A percentile compares a stretch with the other conserved stretches of the same genome.
Conservation (phyloP, 2,888 invertebrate genomes). For the Copidosoma aretas region DNA sequence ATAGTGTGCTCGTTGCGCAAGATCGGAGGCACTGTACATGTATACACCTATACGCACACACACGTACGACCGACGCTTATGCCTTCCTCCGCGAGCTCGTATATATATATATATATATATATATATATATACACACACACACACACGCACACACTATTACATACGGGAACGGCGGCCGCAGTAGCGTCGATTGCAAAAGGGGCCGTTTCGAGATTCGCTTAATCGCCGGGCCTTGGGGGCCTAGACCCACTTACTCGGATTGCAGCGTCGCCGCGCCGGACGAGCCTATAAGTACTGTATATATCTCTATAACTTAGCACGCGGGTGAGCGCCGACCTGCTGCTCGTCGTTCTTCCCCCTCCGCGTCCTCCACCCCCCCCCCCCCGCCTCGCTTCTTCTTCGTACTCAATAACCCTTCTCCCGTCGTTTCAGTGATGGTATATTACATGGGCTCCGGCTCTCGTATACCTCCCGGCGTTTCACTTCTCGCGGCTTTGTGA, state of each 20-base stretch:
- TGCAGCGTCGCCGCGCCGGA: slow-evolving; percentile 17
- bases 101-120: too few relatives aligned
- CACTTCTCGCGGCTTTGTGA: too few relatives aligned
- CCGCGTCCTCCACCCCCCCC: too few relatives aligned
- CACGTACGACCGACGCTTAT: neutral
- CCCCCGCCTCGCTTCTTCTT: too few relatives aligned
- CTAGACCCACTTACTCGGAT: slow-evolving; percentile 54
- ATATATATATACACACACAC: slow-evolving; percentile 7
- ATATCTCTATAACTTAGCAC: neutral
- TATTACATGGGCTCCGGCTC: too few relatives aligned
- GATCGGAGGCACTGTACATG: slow-evolving; percentile 9
- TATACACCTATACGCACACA: slow-evolving; percentile 6
- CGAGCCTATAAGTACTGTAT: neutral
- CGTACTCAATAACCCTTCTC: too few relatives aligned
- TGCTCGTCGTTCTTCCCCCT: neutral
- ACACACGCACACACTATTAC: neutral
- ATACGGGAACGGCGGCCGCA: neutral
- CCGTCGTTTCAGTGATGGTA: too few relatives aligned
- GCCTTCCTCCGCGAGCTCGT: too few relatives aligned
- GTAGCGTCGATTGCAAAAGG: slow-evolving; percentile 54
- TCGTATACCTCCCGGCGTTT: too few relatives aligned
- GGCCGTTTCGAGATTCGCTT: slow-evolving; percentile 58
- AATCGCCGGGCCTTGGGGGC: slow-evolving; percentile 58
- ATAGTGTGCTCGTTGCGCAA: slow-evolving; percentile 22
- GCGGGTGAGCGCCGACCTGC: neutral